A percentile compares a stretch with the other conserved stretches of the same genome.
These are phyloP conservation scores for Axis porcinus DNA, from an alignment of 2,113 vertebrate genomes.

Conservation along the genomic window DNA sequence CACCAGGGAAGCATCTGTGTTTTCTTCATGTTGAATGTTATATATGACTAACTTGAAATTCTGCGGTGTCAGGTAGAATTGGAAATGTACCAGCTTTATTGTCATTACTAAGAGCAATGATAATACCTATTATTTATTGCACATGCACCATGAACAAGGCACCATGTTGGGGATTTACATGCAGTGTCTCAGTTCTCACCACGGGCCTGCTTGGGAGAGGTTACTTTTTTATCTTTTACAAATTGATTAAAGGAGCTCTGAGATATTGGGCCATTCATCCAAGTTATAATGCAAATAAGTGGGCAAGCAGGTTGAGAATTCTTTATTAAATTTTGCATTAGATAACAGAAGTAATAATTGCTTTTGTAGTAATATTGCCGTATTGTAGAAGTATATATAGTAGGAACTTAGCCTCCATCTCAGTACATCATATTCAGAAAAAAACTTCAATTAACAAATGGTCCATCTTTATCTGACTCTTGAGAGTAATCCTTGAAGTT, in stretches of 20 bases:
- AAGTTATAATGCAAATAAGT: constrained; percentile 12
- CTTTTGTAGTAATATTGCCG: background rate
- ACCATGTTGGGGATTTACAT: background rate
- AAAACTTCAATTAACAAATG: background rate
- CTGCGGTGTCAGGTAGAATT: background rate
- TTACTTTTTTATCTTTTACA: background rate
- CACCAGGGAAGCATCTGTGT: background rate
- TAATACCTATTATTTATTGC: background rate
- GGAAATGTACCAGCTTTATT: background rate
- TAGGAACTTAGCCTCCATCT: background rate
- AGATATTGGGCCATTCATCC: background rate
- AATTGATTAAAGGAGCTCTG: background rate
- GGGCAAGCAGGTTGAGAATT: background rate
- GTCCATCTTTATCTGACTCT: background rate
- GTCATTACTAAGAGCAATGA: background rate
- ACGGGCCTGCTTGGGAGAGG: background rate
- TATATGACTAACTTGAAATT: background rate
- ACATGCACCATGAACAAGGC: background rate
- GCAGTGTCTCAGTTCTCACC: background rate
- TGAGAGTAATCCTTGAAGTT: background rate
- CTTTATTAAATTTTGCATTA: constrained; percentile 18
- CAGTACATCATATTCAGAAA: background rate
- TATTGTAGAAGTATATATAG: background rate
- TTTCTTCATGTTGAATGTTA: background rate
- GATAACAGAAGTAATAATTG: background rate